Evolutionary conservation across 2,888 invertebrate species (phyloP), one percentile per base, ranked within the genome.

Genomic region (Andrena fulva): DNA sequence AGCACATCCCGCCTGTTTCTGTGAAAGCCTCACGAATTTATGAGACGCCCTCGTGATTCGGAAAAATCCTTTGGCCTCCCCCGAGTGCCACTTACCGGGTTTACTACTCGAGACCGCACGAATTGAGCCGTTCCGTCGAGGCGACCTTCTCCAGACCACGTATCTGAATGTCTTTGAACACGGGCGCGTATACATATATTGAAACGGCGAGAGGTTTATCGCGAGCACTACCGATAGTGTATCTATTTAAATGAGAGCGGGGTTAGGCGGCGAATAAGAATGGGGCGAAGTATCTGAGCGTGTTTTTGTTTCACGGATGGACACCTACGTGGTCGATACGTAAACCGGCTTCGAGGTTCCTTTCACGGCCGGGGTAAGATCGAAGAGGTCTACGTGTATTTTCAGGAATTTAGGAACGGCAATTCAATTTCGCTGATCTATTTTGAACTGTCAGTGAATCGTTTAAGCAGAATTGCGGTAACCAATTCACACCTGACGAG

Each of bases 21-120:
- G 24, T 24, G 66, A 63, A 77, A 60, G 70, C 60, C 35, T 48
- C 70, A 12, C 68, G 71, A 82, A 82, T 82, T 79, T 82, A 70
- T 24, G 79, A 56, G 70, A 70, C 73, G 42, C 69, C 50, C 70
- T 79, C 60, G 72, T 59, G 80, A 78, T 80, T 80, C 72, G 78
- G 63, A 72, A 80, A 80, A 77, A 72, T 78, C 68, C 74, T 68
- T 64, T 35, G 27, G 35, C 59, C 70, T 74, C 74, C 70, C 62
- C 5, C 79, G 56, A 78, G 72, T 72, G 33, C 78, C 72, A 80
- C 63, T 78, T 72, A 63, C 62, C 27, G 29, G 67, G 60, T 80
- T 77, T 77, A 50, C 71, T 67, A 50, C 67, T 63, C 67, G 35
- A 67, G 67, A 66, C 71, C 70, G 48, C 70, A 71, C 77, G 80